A percentile compares a stretch with the other conserved stretches of the same genome.
phyloP scores from a whole-genome alignment of 2,888 invertebrate species.

The Parnassius orleans region DNA sequence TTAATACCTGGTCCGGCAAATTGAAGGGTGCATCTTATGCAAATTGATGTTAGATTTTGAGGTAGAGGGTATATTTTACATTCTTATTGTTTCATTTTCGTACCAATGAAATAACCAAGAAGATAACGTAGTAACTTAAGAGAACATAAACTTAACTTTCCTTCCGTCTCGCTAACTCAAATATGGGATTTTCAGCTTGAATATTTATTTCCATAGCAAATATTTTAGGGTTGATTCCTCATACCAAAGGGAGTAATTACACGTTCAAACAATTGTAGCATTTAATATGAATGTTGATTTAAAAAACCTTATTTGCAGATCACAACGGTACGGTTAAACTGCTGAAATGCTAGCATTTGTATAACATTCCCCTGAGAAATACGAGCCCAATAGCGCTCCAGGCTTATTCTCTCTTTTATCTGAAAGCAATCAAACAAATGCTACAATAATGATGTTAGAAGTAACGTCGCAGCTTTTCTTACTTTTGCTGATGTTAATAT shows the following conservation, averaged over 20 bases:
- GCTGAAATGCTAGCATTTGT: constrained; percentile 53
- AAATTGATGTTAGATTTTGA: too few species aligned
- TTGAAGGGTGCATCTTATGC: too few species aligned
- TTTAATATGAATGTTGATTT: constrained; percentile 24
- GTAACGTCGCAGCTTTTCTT: constrained; percentile 44
- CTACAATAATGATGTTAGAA: constrained; percentile 55
- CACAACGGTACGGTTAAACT: constrained; percentile 32
- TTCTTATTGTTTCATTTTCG: too few species aligned
- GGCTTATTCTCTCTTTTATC: constrained; percentile 52
- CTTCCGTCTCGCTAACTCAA: background rate
- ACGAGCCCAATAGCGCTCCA: constrained; percentile 44
- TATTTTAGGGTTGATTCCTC: constrained; percentile 4
- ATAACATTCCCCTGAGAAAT: constrained; percentile 55
- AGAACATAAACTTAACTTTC: too few species aligned
- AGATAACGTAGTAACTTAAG: too few species aligned
- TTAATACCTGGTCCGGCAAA: too few species aligned
- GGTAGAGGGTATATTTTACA: too few species aligned
- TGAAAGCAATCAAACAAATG: constrained; percentile 62
- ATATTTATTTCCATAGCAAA: constrained; percentile 13
- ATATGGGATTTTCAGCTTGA: background rate
- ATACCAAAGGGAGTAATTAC: constrained; percentile 17
- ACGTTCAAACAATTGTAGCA: constrained; percentile 13
- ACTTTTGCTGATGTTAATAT: constrained; percentile 48
- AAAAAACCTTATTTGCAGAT: constrained; percentile 28
- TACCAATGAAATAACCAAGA: too few species aligned